A percentile compares a stretch with the other conserved stretches of the same genome.
phyloP scores from a whole-genome alignment of 2,888 invertebrate genomes.

The Synanthedon myopaeformis region DNA sequence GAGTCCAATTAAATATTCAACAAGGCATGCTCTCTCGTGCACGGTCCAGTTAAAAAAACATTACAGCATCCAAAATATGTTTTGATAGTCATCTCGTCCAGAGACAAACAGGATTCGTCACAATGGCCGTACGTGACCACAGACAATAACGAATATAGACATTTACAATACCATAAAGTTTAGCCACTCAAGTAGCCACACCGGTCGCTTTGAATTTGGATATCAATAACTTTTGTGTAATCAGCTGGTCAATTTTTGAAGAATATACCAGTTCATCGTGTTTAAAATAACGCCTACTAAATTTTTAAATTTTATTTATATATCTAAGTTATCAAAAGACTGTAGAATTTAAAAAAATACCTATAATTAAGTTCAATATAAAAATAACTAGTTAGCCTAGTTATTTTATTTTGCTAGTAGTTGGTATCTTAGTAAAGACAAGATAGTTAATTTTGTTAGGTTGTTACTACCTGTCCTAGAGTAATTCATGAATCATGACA shows the following conservation, averaged over 20 bases:
- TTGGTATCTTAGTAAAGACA: too few species aligned
- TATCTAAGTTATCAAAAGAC: too few species aligned
- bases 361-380: too few species aligned
- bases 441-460: too few species aligned
- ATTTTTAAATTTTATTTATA: too few species aligned
- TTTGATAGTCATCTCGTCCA: slow-evolving; percentile 34
- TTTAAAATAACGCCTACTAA: neutral
- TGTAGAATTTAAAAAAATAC: too few species aligned
- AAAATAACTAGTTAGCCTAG: too few species aligned
- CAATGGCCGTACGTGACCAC: slow-evolving; percentile 55
- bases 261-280: neutral
- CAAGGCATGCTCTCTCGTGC: slow-evolving; percentile 30
- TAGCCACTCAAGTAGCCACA: slow-evolving; percentile 13
- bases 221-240: slow-evolving; percentile 27
- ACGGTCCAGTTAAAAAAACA: slow-evolving; percentile 64
- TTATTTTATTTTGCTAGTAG: too few species aligned
- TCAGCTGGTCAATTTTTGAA: slow-evolving; percentile 24
- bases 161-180: slow-evolving; percentile 4
- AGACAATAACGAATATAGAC: slow-evolving; percentile 33
- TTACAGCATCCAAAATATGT: slow-evolving; percentile 46
- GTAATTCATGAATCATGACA: too few species aligned
- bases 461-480: too few species aligned
- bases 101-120: slow-evolving; percentile 22
- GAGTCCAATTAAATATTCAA: slow-evolving; percentile 44
- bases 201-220: slow-evolving; percentile 18